These are phyloP conservation scores for Arenaria interpres DNA, from an alignment of 2,113 vertebrate species.

Conservation along the genomic window DNA sequence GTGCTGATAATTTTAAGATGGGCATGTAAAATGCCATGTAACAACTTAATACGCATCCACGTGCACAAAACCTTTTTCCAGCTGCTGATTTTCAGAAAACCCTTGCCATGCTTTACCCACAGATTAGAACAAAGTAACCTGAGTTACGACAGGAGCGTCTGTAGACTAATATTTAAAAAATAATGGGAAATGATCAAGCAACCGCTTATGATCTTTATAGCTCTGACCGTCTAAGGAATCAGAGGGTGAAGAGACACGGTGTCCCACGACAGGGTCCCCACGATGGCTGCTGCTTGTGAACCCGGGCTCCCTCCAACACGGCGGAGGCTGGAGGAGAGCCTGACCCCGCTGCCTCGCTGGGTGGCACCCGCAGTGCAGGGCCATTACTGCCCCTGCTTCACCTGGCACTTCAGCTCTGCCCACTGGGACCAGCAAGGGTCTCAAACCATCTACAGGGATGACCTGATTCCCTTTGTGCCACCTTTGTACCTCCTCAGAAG, in stretches of 20 bases:
- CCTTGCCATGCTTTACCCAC: background rate
- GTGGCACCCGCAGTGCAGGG: accelerated
- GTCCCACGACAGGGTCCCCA: accelerated
- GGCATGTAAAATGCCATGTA: background rate
- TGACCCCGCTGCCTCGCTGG: accelerated
- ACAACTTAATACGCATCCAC: background rate
- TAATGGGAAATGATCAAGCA: background rate
- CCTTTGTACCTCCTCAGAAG: background rate
- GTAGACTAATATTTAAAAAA: background rate
- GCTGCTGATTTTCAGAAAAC: background rate
- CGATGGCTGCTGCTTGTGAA: background rate
- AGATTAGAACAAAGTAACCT: background rate
- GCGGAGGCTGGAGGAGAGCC: accelerated
- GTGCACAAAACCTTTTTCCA: background rate
- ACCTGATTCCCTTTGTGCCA: background rate
- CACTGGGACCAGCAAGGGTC: background rate
- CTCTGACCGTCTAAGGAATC: background rate
- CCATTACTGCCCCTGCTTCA: accelerated
- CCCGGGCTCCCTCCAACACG: accelerated
- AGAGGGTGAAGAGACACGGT: background rate
- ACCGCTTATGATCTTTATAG: background rate
- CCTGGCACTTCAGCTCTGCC: background rate
- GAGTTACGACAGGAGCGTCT: background rate
- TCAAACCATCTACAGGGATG: background rate
- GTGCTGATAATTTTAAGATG: background rate